Evolutionary conservation across 2,888 invertebrate species (phyloP).

Genomic region (Noctua janthina): DNA sequence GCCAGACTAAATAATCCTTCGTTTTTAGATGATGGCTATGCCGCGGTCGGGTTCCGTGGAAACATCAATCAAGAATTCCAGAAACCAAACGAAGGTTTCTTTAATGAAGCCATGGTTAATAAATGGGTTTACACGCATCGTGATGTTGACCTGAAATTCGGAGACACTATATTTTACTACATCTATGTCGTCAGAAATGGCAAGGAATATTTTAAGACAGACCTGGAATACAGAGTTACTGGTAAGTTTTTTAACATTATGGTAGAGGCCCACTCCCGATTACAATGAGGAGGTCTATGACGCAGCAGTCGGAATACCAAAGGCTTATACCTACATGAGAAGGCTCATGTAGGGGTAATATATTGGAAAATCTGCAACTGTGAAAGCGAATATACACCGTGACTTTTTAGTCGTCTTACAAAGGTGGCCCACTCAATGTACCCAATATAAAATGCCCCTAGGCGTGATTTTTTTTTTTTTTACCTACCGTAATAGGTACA

Average conservation of each 20-base stretch:
- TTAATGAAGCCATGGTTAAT: conserved; percentile 61
- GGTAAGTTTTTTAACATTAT: conserved; percentile 75
- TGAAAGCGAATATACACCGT: no score
- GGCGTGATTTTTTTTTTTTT: no score
- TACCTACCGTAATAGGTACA: no score
- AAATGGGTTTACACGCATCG: conserved; percentile 92
- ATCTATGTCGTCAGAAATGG: conserved; percentile 92
- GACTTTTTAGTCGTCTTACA: no score
- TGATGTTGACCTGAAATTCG: conserved; percentile 89
- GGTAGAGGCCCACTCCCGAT: not conserved
- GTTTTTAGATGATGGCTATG: conserved; percentile 90
- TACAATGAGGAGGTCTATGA: no score
- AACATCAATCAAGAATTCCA: conserved; percentile 93
- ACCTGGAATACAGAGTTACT: conserved; percentile 84
- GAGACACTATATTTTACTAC: conserved; percentile 94
- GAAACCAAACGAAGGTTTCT: no score
- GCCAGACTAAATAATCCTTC: not conserved
- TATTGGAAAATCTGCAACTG: no score
- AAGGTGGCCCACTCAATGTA: no score
- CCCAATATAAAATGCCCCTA: no score
- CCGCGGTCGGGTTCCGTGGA: conserved; percentile 86
- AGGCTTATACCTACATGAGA: no score
- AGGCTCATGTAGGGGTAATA: no score
- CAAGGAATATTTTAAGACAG: conserved; percentile 92
- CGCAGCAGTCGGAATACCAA: no score